Evolutionary conservation across 2,797 vertebrate genomes (phyloP), one percentile per base, ranked within the genome.

Genomic region (Melanotaenia parkinsoni): DNA sequence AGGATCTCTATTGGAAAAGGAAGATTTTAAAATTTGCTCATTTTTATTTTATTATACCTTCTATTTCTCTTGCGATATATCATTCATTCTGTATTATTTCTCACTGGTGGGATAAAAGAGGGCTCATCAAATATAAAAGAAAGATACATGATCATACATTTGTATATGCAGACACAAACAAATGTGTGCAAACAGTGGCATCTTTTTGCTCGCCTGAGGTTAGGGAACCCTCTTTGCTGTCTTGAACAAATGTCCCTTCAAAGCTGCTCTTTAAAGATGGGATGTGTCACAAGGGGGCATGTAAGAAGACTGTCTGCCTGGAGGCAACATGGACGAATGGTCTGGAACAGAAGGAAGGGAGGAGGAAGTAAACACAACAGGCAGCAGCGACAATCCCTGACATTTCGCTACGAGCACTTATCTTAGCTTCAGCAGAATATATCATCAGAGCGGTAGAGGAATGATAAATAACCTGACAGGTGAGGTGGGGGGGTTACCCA

Each of bases 181-280:
- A 67, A 71, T 35, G 58, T 37, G 67, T 43, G 24, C 68, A 77
- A 85, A 82, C 56, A 65, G 9, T n/a, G 38, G 30, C 26, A 18
- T 74, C 72, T 76, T 40, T 63, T 10, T 24, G 57, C 62, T 70
- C 1, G 76, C 80, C 79, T 30, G 10, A 13, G 66, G 63, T 58
- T 9, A 45, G 30, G 62, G 12, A 58, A 20, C 1, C 74, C 57
- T 70, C 28, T 12, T 72, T 70, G 83, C 79, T 77, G 58, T 69
- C 76, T 80, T 57, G 62, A 79, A 79, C 82, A 86, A 80, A 88
- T 71, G 63, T 58, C n/a, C 54, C 14, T 13, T 83, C 87, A 83
- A 58, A 67, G 81, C 67, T 79, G 84, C 82, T 76, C 81, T 83
- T 87, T 86, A 75, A 85, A 84, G 82, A 76, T 9, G 66, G 72